Base-by-base conservation (phyloP, 2,888 invertebrate species). In the Oxyteleia sp. region DNA sequence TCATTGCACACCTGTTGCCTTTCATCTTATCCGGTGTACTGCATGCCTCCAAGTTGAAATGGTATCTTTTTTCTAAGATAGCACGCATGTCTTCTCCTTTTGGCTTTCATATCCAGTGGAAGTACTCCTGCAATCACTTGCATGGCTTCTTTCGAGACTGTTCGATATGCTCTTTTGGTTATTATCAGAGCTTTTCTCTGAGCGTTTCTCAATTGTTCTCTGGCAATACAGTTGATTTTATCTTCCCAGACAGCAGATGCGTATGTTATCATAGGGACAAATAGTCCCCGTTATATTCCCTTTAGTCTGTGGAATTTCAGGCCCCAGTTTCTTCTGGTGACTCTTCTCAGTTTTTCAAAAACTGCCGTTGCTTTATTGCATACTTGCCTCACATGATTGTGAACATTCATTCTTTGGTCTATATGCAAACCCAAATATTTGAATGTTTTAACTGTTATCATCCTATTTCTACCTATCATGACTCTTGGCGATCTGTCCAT, bases 231-330 rank as follows among this genome's bases (percentile, higher is more conserved):
- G n/a, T n/a, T n/a, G n/a, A n/a, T n/a, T n/a, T n/a, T n/a, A n/a
- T n/a, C n/a, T n/a, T n/a, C n/a, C n/a, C n/a, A n/a, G n/a, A n/a
- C n/a, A n/a, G n/a, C n/a, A n/a, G n/a, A n/a, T 13, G 82, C 85
- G 18, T 85, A 85, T 0, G 85, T 80, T 0, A 51, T 18, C 0
- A 85, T 84, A 0, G 85, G 57, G 0, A 85, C 51, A 18, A 57
- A 64, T 0, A 85, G 45, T 0, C 83, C 81, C 84, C 47, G 0
- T n/a, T n/a, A n/a, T n/a, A n/a, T n/a, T n/a, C 61, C 13, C 4
- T n/a, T 41, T 1, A 83, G 11, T 2, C 35, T 35, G 4, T 47
- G 29, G 4, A 45, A 72, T 1, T 82, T 32, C n/a, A n/a, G 0
- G 0, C 23, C 4, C 4, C 29, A 1, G 79, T 57, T 32, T 64